These are phyloP conservation scores for Drosophila nigricruria DNA, from an alignment of 2,888 invertebrate species.

Conservation along the genomic window DNA sequence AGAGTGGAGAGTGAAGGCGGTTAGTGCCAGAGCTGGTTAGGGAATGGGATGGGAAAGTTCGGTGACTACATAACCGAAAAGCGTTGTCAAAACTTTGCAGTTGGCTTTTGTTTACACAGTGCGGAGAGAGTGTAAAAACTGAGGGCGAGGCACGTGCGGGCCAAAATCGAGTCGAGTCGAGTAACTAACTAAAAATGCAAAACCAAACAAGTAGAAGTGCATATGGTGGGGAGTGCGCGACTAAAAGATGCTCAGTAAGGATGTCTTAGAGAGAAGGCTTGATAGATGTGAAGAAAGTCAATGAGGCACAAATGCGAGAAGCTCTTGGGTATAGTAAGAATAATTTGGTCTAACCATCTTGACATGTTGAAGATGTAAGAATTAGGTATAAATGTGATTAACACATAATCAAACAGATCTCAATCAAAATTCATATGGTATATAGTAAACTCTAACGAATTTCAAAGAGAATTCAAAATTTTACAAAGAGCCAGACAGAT, in stretches of 20 bases:
- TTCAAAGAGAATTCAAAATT: not conserved
- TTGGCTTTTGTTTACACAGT: slow-evolving; percentile 74
- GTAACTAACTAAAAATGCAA: slow-evolving; percentile 72
- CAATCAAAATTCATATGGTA: too few species aligned
- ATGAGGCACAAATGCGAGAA: not conserved
- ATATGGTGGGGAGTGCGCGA: not conserved
- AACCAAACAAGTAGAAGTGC: slow-evolving; percentile 36
- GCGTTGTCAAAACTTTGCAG: slow-evolving; percentile 78
- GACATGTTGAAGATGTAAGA: not conserved
- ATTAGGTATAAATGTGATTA: not conserved
- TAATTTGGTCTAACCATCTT: not conserved
- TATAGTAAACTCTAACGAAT: not conserved
- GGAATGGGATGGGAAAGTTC: slow-evolving; percentile 8
- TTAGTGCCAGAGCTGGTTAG: slow-evolving; percentile 18
- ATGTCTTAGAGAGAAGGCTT: accelerated
- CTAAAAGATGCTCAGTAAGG: not conserved
- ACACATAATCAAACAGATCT: too few species aligned
- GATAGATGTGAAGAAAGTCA: not conserved
- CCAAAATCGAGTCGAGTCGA: slow-evolving; percentile 36
- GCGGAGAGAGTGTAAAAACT: slow-evolving; percentile 9
- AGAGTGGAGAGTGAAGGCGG: not conserved
- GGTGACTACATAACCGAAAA: slow-evolving; percentile 66
- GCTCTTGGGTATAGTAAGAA: not conserved
- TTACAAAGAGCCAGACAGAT: not conserved
- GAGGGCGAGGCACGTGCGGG: slow-evolving; percentile 30